These are phyloP conservation scores for Urechis unicinctus DNA, from an alignment of 2,888 invertebrate species.

Conservation along the genomic window DNA sequence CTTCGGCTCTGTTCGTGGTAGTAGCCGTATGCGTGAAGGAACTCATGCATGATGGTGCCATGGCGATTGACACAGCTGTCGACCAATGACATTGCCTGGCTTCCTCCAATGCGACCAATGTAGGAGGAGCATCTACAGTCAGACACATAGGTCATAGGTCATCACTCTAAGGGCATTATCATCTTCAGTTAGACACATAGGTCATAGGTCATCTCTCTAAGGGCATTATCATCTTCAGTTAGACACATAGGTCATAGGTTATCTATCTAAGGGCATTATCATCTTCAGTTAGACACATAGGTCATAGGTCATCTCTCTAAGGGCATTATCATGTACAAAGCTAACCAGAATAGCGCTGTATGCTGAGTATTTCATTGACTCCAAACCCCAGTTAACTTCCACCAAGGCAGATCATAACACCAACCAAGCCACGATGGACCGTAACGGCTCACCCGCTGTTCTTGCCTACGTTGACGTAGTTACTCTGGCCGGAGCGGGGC, in stretches of 20 bases:
- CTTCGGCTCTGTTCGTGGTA: conserved; percentile 77
- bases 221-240: conserved; percentile 58
- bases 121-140: conserved; percentile 65
- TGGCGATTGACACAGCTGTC: conserved; percentile 48
- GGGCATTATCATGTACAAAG: too few relatives aligned
- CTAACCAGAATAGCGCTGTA: too few relatives aligned
- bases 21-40: conserved; percentile 74
- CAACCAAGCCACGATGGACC: too few relatives aligned
- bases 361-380: too few relatives aligned
- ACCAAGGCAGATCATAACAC: too few relatives aligned
- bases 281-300: too few relatives aligned
- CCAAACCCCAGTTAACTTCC: too few relatives aligned
- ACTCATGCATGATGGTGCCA: conserved; percentile 68
- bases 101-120: conserved; percentile 68
- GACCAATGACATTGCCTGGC: conserved; percentile 66
- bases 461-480: conserved; percentile 54
- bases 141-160: not conserved
- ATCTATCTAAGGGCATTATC: too few relatives aligned
- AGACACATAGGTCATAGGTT: not conserved
- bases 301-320: too few relatives aligned
- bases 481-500: conserved; percentile 56
- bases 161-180: too few relatives aligned
- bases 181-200: too few relatives aligned
- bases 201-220: too few relatives aligned
- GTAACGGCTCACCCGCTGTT: conserved; percentile 8